These are phyloP conservation scores for Jordanella pulchra DNA, from an alignment of 2,797 vertebrate genomes.

Conservation along the genomic window DNA sequence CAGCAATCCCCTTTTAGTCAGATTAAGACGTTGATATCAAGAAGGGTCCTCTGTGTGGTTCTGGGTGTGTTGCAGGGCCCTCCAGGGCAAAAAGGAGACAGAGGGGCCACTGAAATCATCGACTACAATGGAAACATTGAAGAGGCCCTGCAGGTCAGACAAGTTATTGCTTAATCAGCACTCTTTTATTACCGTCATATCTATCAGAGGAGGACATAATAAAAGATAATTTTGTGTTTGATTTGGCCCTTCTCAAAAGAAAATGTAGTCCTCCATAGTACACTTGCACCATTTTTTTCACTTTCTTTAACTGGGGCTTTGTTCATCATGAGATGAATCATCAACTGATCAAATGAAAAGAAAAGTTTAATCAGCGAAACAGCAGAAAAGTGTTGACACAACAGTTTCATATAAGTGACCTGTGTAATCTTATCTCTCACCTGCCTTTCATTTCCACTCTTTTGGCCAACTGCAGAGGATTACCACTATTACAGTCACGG, in stretches of 20 bases:
- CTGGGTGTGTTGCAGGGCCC: conserved; percentile 82
- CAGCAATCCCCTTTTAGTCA: conserved; percentile 7
- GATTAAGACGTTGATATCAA: background rate
- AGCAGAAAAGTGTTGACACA: conserved; percentile 47
- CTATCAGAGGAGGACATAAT: background rate
- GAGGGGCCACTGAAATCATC: conserved; percentile 96
- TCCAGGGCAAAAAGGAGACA: conserved; percentile 95
- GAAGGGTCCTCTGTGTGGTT: background rate
- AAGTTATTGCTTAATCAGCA: background rate
- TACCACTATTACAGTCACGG: conserved; percentile 98
- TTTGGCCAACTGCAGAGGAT: conserved; percentile 93
- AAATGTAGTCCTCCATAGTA: background rate
- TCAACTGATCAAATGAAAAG: too few species aligned
- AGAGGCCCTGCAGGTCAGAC: conserved; percentile 94
- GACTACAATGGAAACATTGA: conserved; percentile 98
- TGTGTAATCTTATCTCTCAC: conserved; percentile 71
- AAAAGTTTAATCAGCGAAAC: background rate
- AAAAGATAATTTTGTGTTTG: background rate
- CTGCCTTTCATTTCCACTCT: conserved; percentile 57
- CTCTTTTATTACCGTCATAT: background rate
- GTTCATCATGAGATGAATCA: background rate
- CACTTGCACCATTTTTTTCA: background rate
- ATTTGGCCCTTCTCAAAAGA: fast-evolving
- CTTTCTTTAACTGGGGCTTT: background rate
- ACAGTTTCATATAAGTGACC: conserved; percentile 55